Base-by-base conservation (phyloP, 1,140 invertebrate genomes). In the Ceratoteleas bidentatus region DNA sequence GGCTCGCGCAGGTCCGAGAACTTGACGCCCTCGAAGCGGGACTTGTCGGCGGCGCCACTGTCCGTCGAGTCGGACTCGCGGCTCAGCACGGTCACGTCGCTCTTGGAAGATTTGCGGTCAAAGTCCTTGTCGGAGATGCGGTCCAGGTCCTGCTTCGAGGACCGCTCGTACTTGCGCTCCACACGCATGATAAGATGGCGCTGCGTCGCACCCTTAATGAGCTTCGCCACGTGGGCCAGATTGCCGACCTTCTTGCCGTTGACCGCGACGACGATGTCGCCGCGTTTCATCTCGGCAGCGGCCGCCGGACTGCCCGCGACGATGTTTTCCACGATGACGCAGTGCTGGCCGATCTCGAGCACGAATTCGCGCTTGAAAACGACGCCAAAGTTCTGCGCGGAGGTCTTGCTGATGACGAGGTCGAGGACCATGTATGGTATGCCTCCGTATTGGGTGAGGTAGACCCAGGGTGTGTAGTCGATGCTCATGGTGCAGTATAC, bases 401-500 rank as follows among this genome's bases (percentile, higher is more conserved):
- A 92, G 1, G 93, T 91, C 88, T 95, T 95, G 58, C 92, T 92
- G 53, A 95, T 93, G 32, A 93, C 93, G 11, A 95, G 88, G 80
- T 95, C 94, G 2, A 95, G 81, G 2, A 94, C 93, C 86, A 95
- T 93, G 43, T 91, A 92, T 0, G 90, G 87, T 7, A 91, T 82
- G 10, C 90, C 87, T 9, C 69, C 89, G 74, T 93, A 90, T 69
- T 93, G 93, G 10, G 89, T 92, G 33, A 92, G 86, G 78, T 91
- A 93, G 24, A 95, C 94, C 93, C 95, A 95, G 5, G 94, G 92
- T 4, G 90, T 91, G 8, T 82, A 84, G 40, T 90, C 96, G 6
- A 97, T 91, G 60, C 95, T 96, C 56, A 97, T 90, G 11, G 95
- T 96, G 80, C 96, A 96, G 84, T 96, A 95, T 6, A 97, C 91